Evolutionary conservation across 2,888 invertebrate genomes (phyloP).

Genomic region (Melitaea athalia): DNA sequence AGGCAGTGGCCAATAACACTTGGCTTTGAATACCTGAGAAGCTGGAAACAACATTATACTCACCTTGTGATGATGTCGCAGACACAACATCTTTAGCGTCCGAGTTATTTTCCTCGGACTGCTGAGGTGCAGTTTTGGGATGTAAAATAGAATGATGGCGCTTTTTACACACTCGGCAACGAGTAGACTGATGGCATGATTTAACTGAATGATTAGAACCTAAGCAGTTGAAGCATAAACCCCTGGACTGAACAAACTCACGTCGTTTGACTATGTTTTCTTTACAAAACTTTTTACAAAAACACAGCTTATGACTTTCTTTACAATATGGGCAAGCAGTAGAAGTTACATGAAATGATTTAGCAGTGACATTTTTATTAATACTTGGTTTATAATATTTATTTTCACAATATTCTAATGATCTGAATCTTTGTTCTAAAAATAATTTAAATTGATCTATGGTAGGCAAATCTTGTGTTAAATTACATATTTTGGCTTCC

Average conservation of each 20-base stretch:
- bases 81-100: neutral
- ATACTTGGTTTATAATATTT: neutral
- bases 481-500: slow-evolving; percentile 33
- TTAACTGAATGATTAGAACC: slow-evolving; percentile 38
- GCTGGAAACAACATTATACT: slow-evolving; percentile 12
- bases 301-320: slow-evolving; percentile 39
- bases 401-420: slow-evolving; percentile 32
- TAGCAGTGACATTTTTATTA: slow-evolving; percentile 6
- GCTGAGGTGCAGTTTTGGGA: slow-evolving; percentile 13
- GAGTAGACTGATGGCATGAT: slow-evolving; percentile 12
- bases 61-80: neutral
- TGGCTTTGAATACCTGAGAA: slow-evolving; percentile 14
- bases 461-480: slow-evolving; percentile 39
- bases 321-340: slow-evolving; percentile 39
- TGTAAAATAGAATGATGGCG: slow-evolving; percentile 41
- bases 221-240: slow-evolving; percentile 44
- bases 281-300: slow-evolving; percentile 40
- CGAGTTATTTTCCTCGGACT: neutral
- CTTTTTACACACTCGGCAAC: slow-evolving; percentile 36
- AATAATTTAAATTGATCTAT: slow-evolving; percentile 38
- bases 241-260: slow-evolving; percentile 37
- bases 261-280: slow-evolving; percentile 27
- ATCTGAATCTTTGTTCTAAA: slow-evolving; percentile 38
- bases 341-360: slow-evolving; percentile 10
- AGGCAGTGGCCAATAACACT: slow-evolving; percentile 39